Evolutionary conservation across 30 jellyfish, hydroid and myxozoan species (phyloP), one percentile per base, ranked within the genome.

Genomic region (Catostylus mosaicus): DNA sequence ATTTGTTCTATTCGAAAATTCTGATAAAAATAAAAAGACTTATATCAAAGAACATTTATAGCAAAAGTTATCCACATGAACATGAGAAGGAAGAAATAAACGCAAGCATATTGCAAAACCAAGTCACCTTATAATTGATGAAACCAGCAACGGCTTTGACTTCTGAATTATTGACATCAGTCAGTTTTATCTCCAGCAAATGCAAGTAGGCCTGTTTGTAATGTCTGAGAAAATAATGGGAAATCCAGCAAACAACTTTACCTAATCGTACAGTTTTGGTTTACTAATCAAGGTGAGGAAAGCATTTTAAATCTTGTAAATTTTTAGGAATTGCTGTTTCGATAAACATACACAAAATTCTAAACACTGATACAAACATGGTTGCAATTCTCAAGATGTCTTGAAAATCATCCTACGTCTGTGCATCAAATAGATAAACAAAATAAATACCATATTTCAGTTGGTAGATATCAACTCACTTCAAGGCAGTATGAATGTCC

Each of bases 111-210:
- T 2, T 50, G 63, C 24, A 50, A 50, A 40, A 14, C 54, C 14
- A 40, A 14, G 54, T n/a, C 20, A 87, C 98, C 90, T 93, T 93
- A 80, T 93, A 93, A 50, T 78, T 87, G 46, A 93, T 69, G 76
- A 87, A 93, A 5, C 98, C 98, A 32, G 96, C 93, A 43, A 75
- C 93, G 26, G 93, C 76, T 82, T 93, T 93, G 32, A 93, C 97
- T 87, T 93, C 98, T 54, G 87, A 67, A 78, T 93, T 93, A 61
- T 93, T 93, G 46, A 93, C 96, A 82, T 93, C 98, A 0, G 98
- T 93, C 37, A 93, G 84, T 47, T 93, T 87, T 18, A 86, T 95
- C 52, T 93, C 98, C 56, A 93, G 88, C 51, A 93, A 20, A 63
- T 84, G 90, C 64, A 72, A 73, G 67, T 93, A 93, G n/a, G 98